Evolutionary conservation across 2,113 vertebrate species (phyloP).

Genomic region (Brevimyrus niger): DNA sequence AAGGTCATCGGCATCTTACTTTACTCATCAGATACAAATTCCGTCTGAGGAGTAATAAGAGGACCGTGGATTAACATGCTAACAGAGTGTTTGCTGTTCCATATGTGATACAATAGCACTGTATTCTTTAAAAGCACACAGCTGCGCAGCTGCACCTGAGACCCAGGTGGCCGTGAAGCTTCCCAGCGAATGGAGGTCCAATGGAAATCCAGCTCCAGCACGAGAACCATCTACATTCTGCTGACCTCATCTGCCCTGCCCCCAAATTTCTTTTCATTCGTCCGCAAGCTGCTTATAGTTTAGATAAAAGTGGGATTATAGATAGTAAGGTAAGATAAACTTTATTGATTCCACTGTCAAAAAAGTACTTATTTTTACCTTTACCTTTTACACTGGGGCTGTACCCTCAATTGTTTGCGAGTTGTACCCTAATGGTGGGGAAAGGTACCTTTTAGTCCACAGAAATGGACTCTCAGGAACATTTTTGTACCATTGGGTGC

Average conservation of each 20-base stretch:
- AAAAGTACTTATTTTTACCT: background rate
- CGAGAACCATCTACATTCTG: background rate
- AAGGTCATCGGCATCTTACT: background rate
- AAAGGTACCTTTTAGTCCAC: background rate
- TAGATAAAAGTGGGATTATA: background rate
- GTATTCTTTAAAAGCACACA: background rate
- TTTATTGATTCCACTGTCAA: background rate
- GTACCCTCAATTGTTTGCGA: background rate
- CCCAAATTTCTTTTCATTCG: background rate
- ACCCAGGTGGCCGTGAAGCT: background rate
- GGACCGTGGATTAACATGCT: background rate
- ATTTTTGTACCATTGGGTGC: background rate
- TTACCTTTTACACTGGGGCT: background rate
- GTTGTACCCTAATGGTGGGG: background rate
- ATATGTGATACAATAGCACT: background rate
- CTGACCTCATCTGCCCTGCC: constrained; percentile 8
- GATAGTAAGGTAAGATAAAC: background rate
- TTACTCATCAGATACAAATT: background rate
- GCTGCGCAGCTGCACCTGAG: constrained; percentile 17
- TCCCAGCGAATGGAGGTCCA: background rate
- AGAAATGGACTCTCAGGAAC: background rate
- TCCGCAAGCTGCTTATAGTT: background rate
- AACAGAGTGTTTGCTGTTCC: background rate
- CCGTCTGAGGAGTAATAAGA: background rate
- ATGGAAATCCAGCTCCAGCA: background rate